Percentiles rank a stretch among this genome's conserved stretches.
Evolutionary conservation across 2,888 invertebrate genomes (phyloP).

Genomic region (Leucozona laternaria): DNA sequence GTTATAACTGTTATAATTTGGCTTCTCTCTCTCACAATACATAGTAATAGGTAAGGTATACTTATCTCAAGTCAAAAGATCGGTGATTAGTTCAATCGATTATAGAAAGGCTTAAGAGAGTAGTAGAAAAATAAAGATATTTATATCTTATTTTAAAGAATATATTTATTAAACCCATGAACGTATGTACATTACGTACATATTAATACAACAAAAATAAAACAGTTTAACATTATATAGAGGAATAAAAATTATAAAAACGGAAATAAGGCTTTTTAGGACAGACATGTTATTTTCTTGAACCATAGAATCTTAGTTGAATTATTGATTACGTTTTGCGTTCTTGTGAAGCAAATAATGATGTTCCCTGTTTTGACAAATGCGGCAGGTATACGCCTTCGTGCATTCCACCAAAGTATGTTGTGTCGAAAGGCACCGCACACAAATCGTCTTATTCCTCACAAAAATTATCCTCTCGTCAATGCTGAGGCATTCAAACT

Average conservation of each 20-base stretch:
- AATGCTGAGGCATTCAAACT: background rate
- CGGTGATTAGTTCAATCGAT: too few species aligned
- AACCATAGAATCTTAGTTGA: background rate
- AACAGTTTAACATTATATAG: background rate
- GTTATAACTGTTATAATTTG: too few species aligned
- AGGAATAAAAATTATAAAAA: background rate
- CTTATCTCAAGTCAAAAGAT: too few species aligned
- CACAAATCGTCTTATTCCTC: background rate
- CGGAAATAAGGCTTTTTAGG: background rate
- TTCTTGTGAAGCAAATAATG: conserved; percentile 9
- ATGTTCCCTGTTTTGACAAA: background rate
- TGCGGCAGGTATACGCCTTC: background rate
- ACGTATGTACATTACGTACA: too few species aligned
- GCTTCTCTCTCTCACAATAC: too few species aligned
- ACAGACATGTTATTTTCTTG: background rate
- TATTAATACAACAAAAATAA: too few species aligned
- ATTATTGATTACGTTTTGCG: background rate
- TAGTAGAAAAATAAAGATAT: too few species aligned
- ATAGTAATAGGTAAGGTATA: too few species aligned
- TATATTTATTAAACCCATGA: too few species aligned
- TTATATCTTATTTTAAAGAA: too few species aligned
- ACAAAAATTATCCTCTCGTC: background rate
- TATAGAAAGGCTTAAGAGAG: too few species aligned
- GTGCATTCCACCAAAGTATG: background rate
- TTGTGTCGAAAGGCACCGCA: background rate